Conservation (phyloP, 2,797 vertebrate species). For the Enteromius fasciolatus region DNA sequence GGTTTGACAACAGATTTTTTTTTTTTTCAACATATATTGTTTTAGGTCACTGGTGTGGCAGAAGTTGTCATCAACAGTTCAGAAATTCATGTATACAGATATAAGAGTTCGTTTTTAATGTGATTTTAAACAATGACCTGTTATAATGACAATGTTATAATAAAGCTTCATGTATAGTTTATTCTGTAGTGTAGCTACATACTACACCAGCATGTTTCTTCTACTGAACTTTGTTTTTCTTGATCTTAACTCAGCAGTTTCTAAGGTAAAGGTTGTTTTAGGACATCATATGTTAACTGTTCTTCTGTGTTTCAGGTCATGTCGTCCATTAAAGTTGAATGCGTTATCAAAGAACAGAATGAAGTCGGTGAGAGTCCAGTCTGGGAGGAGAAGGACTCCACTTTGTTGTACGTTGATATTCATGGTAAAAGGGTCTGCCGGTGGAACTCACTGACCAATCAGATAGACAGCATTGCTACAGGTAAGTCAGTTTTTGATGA, state of each 20-base stretch:
- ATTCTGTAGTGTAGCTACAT: background rate
- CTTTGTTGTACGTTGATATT: constrained; percentile 88
- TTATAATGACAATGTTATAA: background rate
- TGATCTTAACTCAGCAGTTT: background rate
- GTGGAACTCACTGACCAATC: constrained; percentile 79
- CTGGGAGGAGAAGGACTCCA: constrained; percentile 87
- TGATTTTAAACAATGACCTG: background rate
- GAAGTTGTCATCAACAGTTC: background rate
- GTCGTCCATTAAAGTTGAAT: constrained; percentile 84
- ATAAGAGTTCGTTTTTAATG: background rate
- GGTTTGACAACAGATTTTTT: background rate
- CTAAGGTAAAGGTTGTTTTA: background rate
- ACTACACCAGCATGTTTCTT: background rate
- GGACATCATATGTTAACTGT: background rate
- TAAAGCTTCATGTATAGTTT: background rate
- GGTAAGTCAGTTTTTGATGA: constrained; percentile 72
- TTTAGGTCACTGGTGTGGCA: background rate
- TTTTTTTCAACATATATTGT: background rate
- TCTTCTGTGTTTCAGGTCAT: constrained; percentile 66
- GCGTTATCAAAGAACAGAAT: constrained; percentile 70
- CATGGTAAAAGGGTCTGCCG: constrained; percentile 78
- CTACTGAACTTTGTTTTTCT: background rate
- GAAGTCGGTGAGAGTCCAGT: constrained; percentile 89
- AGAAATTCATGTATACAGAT: background rate
- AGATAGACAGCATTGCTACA: constrained; percentile 73